These are phyloP conservation scores for Drosophila putrida DNA, from an alignment of 2,888 invertebrate species.

Conservation along the genomic window DNA sequence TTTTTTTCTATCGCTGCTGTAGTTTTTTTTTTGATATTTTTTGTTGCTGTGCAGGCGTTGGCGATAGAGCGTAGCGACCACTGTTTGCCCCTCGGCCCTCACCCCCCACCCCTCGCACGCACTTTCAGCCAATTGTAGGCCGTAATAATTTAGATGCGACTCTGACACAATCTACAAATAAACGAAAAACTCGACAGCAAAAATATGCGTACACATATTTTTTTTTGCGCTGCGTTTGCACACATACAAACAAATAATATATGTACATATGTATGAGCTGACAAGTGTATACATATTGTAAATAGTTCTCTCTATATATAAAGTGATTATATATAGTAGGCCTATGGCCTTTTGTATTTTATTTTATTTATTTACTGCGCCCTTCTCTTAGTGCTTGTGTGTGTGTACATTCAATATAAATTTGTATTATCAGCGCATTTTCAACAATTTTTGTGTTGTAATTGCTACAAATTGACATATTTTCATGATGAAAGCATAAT, in stretches of 20 bases:
- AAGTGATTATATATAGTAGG: slow-evolving; percentile 34
- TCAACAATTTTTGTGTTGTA: slow-evolving; percentile 49
- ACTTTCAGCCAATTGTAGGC: slow-evolving; percentile 78
- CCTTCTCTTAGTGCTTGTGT: slow-evolving; percentile 8
- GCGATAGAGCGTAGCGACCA: slow-evolving; percentile 53
- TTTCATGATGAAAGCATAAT: slow-evolving; percentile 2
- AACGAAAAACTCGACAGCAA: slow-evolving; percentile 20
- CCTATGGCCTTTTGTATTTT: slow-evolving; percentile 1
- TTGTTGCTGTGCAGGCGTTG: slow-evolving; percentile 76
- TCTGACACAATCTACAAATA: slow-evolving; percentile 64
- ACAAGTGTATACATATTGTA: slow-evolving; percentile 28
- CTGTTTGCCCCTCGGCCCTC: slow-evolving; percentile 18
- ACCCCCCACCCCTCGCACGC: slow-evolving; percentile 22
- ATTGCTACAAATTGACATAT: slow-evolving; percentile 53
- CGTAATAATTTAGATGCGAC: slow-evolving; percentile 66
- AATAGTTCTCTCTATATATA: slow-evolving; percentile 32
- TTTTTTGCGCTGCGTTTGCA: slow-evolving; percentile 52
- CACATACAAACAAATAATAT: slow-evolving; percentile 4
- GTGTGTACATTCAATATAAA: slow-evolving; percentile 25
- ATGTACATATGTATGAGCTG: slow-evolving; percentile 1
- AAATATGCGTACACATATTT: slow-evolving; percentile 29
- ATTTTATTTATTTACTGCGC: too few relatives aligned
- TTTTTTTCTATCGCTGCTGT: slow-evolving; percentile 69
- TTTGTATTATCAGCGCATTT: slow-evolving; percentile 57
- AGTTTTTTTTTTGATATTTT: slow-evolving; percentile 36